Conservation (phyloP, 2,797 vertebrate species). For the Ctenosaura bakeri region DNA sequence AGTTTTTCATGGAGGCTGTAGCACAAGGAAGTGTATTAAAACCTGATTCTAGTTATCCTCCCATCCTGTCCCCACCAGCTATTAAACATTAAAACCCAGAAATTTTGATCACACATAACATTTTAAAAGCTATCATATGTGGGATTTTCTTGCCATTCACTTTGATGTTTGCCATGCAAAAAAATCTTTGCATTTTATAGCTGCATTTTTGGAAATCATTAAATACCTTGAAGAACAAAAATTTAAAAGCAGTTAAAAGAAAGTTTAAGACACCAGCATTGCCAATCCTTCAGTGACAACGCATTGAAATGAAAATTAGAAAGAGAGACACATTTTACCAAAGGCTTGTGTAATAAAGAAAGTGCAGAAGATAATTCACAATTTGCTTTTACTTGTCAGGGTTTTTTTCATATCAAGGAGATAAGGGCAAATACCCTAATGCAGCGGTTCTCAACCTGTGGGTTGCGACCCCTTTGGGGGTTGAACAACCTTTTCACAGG, state of each 20-base stretch:
- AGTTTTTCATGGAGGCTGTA: neutral
- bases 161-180: constrained; percentile 21
- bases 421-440: constrained; percentile 48
- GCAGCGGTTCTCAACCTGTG: too few species aligned
- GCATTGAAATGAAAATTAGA: constrained; percentile 61
- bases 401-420: constrained; percentile 39
- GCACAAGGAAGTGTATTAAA: neutral
- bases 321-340: constrained; percentile 41
- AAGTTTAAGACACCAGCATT: constrained; percentile 35
- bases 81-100: neutral
- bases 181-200: constrained; percentile 53
- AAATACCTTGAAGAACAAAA: constrained; percentile 43
- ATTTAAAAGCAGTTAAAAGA: constrained; percentile 63
- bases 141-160: neutral
- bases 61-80: neutral
- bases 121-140: constrained; percentile 6
- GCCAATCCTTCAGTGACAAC: constrained; percentile 59
- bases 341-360: constrained; percentile 57
- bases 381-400: neutral
- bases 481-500: too few species aligned
- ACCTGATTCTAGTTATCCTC: neutral
- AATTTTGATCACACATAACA: neutral
- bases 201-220: constrained; percentile 47
- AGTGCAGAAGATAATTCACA: constrained; percentile 37
- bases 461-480: too few species aligned